A percentile compares a stretch with the other conserved stretches of the same genome.
Conservation (phyloP, 1,140 invertebrate species). For the Aphidius ervi region DNA sequence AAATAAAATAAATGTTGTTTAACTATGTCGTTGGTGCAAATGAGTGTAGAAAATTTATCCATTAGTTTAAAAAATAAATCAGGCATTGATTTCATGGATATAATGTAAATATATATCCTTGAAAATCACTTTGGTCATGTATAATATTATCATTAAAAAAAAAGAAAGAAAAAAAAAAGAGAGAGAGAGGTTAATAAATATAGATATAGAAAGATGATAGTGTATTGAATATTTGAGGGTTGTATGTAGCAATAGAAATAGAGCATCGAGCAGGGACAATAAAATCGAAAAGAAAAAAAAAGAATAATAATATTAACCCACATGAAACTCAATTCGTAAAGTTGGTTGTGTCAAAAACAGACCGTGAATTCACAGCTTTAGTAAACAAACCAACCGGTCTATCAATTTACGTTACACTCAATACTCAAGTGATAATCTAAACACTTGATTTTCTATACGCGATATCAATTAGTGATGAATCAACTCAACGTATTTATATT, state of each 20-base stretch:
- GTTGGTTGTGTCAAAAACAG: constrained; percentile 40
- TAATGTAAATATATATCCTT: constrained; percentile 19
- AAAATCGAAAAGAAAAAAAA: background rate
- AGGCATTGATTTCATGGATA: background rate
- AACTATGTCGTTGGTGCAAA: background rate
- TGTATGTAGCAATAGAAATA: constrained; percentile 5
- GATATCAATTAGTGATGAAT: constrained; percentile 48
- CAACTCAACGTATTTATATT: no score
- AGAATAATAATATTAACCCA: constrained; percentile 14
- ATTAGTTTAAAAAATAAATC: no score
- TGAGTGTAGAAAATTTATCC: no score
- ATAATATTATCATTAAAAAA: constrained; percentile 5
- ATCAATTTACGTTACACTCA: constrained; percentile 18
- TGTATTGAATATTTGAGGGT: background rate
- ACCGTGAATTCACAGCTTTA: constrained; percentile 43
- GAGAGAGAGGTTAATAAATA: background rate
- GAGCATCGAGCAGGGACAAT: background rate
- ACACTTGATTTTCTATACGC: constrained; percentile 46
- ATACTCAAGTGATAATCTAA: constrained; percentile 39
- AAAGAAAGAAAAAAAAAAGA: constrained; percentile 9
- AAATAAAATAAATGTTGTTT: background rate
- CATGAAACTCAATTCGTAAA: constrained; percentile 23
- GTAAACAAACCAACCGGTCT: constrained; percentile 38
- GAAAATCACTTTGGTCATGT: background rate
- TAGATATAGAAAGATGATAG: background rate